These are phyloP conservation scores for Brachionus rotundiformis DNA, from an alignment of 1,140 invertebrate species.

Conservation along the genomic window DNA sequence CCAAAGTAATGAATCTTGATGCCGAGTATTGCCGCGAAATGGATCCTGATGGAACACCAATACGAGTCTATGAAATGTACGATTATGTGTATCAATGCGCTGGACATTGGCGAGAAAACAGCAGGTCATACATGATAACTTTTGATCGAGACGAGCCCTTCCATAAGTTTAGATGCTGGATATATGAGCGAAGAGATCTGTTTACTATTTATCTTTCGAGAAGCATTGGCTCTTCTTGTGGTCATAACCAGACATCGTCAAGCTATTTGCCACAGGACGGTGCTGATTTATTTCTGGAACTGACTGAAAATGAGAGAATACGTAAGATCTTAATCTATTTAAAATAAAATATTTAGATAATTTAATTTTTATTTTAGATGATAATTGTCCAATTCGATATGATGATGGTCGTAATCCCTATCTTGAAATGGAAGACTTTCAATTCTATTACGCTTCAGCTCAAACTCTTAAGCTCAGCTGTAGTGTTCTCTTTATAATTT, in stretches of 20 bases:
- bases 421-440: slow-evolving; percentile 52
- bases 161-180: slow-evolving; percentile 50
- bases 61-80: slow-evolving; percentile 44
- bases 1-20: slow-evolving; percentile 51
- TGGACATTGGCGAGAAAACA: slow-evolving; percentile 50
- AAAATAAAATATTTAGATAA: neutral
- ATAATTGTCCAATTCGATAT: slow-evolving; percentile 51
- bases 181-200: slow-evolving; percentile 52
- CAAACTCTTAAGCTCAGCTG: neutral
- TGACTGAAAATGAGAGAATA: slow-evolving; percentile 46
- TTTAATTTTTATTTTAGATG: slow-evolving; percentile 36
- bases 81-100: slow-evolving; percentile 53
- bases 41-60: slow-evolving; percentile 49
- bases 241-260: slow-evolving; percentile 32
- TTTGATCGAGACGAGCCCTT: slow-evolving; percentile 51
- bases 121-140: slow-evolving; percentile 45
- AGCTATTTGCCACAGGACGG: slow-evolving; percentile 36
- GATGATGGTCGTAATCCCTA: slow-evolving; percentile 52
- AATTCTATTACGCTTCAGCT: slow-evolving; percentile 48
- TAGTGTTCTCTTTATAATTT: neutral
- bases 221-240: slow-evolving; percentile 44
- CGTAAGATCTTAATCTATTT: neutral
- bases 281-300: slow-evolving; percentile 49
- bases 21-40: slow-evolving; percentile 43
- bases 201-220: slow-evolving; percentile 43